Conservation (phyloP, 1,140 invertebrate genomes). For the Camponotus floridanus region DNA sequence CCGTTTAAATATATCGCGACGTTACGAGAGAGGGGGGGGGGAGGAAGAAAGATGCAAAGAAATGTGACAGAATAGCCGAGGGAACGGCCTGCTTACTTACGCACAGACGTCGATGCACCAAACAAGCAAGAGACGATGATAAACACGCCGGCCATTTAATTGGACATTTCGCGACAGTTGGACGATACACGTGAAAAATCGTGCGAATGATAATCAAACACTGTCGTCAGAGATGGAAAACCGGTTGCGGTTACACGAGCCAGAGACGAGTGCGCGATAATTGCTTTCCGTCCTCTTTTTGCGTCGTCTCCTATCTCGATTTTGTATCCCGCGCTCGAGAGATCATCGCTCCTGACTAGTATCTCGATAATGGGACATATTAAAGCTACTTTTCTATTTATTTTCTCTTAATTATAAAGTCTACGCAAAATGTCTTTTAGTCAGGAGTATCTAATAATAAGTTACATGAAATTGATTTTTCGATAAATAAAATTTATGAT, state of each 20-base stretch:
- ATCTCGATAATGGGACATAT: constrained; percentile 48
- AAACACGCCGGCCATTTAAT: constrained; percentile 36
- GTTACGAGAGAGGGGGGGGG: not conserved
- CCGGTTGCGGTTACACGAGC: constrained; percentile 29
- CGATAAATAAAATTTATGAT: not conserved
- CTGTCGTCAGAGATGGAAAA: constrained; percentile 54
- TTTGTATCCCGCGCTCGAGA: constrained; percentile 39
- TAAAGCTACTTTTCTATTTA: constrained; percentile 30
- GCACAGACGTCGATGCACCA: not conserved
- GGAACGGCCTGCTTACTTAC: constrained; percentile 9
- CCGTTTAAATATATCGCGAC: constrained; percentile 44
- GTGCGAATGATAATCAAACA: constrained; percentile 38
- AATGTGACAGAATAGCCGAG: not conserved
- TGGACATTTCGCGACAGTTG: constrained; percentile 41
- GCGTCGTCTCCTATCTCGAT: constrained; percentile 14
- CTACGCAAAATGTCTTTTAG: not conserved
- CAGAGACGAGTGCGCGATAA: constrained; percentile 40
- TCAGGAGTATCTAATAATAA: too few species aligned
- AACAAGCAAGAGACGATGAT: not conserved
- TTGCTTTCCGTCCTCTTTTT: constrained; percentile 24
- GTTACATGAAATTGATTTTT: constrained; percentile 14
- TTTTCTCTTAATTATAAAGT: constrained; percentile 19
- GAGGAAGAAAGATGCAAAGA: not conserved
- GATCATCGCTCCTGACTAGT: constrained; percentile 32
- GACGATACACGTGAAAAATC: constrained; percentile 9